A percentile compares a stretch with the other conserved stretches of the same genome.
phyloP scores from a whole-genome alignment of 2,113 vertebrate genomes.

The Cardinalis cardinalis region DNA sequence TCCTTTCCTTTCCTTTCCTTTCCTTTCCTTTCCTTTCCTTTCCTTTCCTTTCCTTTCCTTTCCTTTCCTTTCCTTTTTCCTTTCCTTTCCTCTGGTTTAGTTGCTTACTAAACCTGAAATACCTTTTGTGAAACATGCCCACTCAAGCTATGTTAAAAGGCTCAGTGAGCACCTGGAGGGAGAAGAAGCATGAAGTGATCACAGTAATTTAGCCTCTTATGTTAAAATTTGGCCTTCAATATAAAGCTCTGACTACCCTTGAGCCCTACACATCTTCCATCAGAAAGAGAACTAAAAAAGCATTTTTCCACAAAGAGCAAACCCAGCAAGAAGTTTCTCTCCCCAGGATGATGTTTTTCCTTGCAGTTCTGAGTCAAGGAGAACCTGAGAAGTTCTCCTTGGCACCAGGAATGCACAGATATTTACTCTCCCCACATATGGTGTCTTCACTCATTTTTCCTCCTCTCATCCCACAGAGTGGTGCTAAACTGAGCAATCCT shows the following conservation, averaged over 20 bases:
- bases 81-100: background rate
- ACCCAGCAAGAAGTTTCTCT: background rate
- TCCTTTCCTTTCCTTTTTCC: too few relatives aligned
- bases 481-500: background rate
- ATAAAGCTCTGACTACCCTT: background rate
- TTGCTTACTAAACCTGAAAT: background rate
- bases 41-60: too few relatives aligned
- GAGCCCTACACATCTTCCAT: background rate
- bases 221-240: background rate
- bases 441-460: background rate
- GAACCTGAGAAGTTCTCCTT: background rate
- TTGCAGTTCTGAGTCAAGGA: background rate
- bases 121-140: background rate
- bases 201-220: background rate
- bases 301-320: background rate
- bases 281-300: background rate
- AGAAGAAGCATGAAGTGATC: background rate
- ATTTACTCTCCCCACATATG: background rate
- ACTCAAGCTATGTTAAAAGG: background rate
- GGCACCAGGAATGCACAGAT: background rate
- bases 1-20: too few relatives aligned
- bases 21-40: too few relatives aligned
- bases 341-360: background rate
- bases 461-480: background rate
- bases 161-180: background rate